Base-by-base conservation (phyloP, 2,888 invertebrate genomes). In the Caenorhabditis japonica region DNA sequence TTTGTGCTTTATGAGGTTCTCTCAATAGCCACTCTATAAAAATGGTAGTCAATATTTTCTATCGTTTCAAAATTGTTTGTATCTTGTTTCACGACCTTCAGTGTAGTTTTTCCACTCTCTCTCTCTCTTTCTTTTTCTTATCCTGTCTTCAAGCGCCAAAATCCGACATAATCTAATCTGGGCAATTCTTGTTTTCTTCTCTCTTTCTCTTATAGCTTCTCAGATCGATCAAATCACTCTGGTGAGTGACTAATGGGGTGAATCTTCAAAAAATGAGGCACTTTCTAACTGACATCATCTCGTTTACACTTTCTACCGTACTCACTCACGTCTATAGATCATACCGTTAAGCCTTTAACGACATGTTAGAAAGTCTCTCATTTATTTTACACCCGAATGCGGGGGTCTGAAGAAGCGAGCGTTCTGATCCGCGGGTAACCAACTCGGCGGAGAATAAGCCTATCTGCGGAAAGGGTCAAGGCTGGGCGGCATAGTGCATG, bases 221-320 rank as follows among this genome's bases (percentile, higher is more conserved):
- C 34, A 66, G 36, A 66, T 66, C 66, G 56, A 66, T 66, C 49
- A 30, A 49, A 47, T 55, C 55, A 64, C 64, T 49, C 39, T 30
- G n/a, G n/a, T n/a, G n/a, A 56, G 49, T 56, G 56, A 56, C 51
- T 66, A 56, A 66, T 56, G 49, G 49, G 51, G 56, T 51, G 39
- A 66, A 62, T 62, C 56, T 55, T 51, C 43, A 56, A 66, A 64
- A 66, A 66, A 51, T 43, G 43, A 51, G 43, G 43, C 56, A 56
- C n/a, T n/a, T n/a, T n/a, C 53, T 41, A 39, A 27, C 64, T 64
- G 66, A 66, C 66, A 66, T 66, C 66, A 66, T 58, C 66, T 62
- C 47, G 53, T 62, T 66, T 66, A 66, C 66, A 66, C 66, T 66
- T 62, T 66, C 47, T 56, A 66, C 66, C 66, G 51, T 66, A 66